phyloP scores from a whole-genome alignment of 2,888 invertebrate genomes.

The Tipula lateralis region DNA sequence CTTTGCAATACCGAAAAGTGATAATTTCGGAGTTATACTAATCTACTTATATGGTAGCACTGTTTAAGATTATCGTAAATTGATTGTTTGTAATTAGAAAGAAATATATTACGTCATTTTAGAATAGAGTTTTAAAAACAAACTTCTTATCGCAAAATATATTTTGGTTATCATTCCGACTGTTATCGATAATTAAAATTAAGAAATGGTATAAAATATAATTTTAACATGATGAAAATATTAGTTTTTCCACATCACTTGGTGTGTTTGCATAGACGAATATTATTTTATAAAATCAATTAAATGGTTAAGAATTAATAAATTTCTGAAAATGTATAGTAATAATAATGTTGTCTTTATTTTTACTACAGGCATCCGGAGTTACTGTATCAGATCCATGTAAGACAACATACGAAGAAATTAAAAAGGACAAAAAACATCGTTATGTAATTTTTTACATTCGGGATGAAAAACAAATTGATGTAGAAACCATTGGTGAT shows the following conservation, averaged over 20 bases:
- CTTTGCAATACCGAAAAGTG: no score
- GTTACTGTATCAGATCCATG: conserved; percentile 93
- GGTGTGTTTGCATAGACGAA: background rate
- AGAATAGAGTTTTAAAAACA: no score
- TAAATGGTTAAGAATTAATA: background rate
- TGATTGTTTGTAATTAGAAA: no score
- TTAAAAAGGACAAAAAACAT: conserved; percentile 96
- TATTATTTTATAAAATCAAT: background rate
- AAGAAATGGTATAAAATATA: background rate
- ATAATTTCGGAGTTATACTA: no score
- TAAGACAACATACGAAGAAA: conserved; percentile 93
- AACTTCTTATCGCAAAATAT: no score
- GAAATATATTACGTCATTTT: no score
- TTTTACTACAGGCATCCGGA: conserved; percentile 81
- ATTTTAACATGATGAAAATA: background rate
- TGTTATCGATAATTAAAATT: background rate
- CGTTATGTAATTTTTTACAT: conserved; percentile 96
- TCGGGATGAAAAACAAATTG: conserved; percentile 92
- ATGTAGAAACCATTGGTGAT: conserved; percentile 86
- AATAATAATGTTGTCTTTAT: conserved; percentile 26
- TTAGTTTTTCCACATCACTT: background rate
- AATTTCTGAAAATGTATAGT: background rate
- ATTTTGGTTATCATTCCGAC: no score
- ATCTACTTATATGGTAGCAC: no score
- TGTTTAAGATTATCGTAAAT: no score